A percentile compares a stretch with the other conserved stretches of the same genome.
Conservation (phyloP, 2,888 invertebrate species). For the Linnaemya tessellans region DNA sequence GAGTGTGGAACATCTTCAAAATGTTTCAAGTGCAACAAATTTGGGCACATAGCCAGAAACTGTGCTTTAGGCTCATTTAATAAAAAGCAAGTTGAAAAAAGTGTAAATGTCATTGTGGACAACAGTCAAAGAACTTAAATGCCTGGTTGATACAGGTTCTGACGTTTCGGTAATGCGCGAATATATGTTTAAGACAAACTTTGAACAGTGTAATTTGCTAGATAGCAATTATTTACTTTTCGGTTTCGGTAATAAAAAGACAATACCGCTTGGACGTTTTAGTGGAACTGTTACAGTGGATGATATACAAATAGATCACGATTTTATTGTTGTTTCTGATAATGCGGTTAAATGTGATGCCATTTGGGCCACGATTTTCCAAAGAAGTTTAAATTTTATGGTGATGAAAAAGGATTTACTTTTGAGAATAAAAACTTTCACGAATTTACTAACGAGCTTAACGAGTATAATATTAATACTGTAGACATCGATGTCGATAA, state of each 20-base stretch:
- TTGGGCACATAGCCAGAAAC: conserved; percentile 9
- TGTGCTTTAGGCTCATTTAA: not conserved
- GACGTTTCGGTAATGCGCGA: conserved; percentile 22
- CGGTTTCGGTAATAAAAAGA: conserved; percentile 38
- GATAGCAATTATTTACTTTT: not conserved
- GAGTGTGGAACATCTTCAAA: conserved; percentile 35
- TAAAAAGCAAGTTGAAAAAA: conserved; percentile 21
- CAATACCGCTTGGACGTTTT: conserved; percentile 23
- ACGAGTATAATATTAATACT: conserved; percentile 1
- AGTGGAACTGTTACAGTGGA: conserved; percentile 20
- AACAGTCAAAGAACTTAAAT: conserved; percentile 29
- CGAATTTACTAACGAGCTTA: conserved; percentile 15
- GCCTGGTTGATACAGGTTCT: conserved; percentile 38
- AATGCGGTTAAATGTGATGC: conserved; percentile 52
- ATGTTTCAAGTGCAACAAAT: conserved; percentile 23
- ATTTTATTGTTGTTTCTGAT: conserved; percentile 54
- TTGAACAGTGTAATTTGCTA: not conserved
- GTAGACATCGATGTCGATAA: conserved; percentile 17
- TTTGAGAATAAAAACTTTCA: conserved; percentile 29
- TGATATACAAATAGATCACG: conserved; percentile 28
- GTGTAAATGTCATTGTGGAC: conserved; percentile 1
- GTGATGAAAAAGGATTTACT: conserved; percentile 24
- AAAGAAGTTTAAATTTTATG: conserved; percentile 28
- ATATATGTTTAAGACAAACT: not conserved
- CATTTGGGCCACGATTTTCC: conserved; percentile 58